Evolutionary conservation across 2,888 invertebrate genomes (phyloP).

Genomic region (Caenorhabditis sp.): DNA sequence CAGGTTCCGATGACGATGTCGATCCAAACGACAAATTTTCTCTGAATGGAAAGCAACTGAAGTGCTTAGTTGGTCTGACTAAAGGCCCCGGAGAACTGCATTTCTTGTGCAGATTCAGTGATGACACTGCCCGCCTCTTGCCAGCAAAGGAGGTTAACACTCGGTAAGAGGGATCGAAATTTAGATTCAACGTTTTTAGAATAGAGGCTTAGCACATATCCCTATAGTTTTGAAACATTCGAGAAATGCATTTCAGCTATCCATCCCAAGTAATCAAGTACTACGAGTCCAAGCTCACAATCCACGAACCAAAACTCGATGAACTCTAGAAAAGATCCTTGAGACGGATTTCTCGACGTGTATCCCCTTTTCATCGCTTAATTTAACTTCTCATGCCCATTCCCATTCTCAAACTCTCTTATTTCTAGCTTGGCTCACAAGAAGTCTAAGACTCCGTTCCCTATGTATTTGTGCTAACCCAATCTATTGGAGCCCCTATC

Average conservation of each 20-base stretch:
- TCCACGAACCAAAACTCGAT: slow-evolving; percentile 17
- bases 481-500: neutral
- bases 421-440: too few relatives aligned
- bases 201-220: neutral
- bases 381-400: neutral
- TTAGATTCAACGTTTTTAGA: neutral
- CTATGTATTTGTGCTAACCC: neutral
- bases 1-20: neutral
- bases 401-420: neutral
- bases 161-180: slow-evolving; percentile 36
- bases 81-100: slow-evolving; percentile 57
- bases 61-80: slow-evolving; percentile 52
- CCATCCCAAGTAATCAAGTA: slow-evolving; percentile 58
- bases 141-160: slow-evolving; percentile 60
- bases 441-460: too few relatives aligned
- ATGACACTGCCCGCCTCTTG: slow-evolving; percentile 47
- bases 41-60: slow-evolving; percentile 40
- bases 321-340: slow-evolving; percentile 2
- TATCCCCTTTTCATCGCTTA: neutral
- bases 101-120: slow-evolving; percentile 60
- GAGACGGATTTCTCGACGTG: slow-evolving; percentile 11
- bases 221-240: neutral
- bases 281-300: slow-evolving; percentile 53
- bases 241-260: slow-evolving; percentile 52
- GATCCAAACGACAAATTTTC: slow-evolving; percentile 18